Evolutionary conservation across 2,888 invertebrate species (phyloP).

Genomic region (Pecten maximus): DNA sequence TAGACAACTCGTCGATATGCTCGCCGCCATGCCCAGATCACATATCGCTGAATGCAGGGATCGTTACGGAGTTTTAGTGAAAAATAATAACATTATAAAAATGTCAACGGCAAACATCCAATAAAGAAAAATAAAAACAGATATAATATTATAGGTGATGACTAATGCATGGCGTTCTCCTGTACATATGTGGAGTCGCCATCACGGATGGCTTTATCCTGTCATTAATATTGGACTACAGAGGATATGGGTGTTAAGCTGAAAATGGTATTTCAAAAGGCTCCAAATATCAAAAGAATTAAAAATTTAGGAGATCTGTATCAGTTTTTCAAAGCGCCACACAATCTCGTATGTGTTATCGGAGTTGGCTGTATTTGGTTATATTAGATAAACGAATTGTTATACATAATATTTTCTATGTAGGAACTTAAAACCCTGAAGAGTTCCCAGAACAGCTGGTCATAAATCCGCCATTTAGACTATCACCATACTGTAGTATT

Average conservation of each 20-base stretch:
- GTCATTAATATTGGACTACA: neutral
- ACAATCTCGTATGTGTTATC: neutral
- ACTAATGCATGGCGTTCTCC: neutral
- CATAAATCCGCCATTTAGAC: neutral
- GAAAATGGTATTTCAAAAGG: slow-evolving; percentile 20
- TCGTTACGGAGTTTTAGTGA: slow-evolving; percentile 4
- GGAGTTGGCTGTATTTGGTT: neutral
- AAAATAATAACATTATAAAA: slow-evolving; percentile 35
- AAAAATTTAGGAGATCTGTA: neutral
- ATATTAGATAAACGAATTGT: neutral
- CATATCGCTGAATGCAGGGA: neutral
- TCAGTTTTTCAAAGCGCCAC: neutral
- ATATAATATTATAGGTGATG: slow-evolving; percentile 9
- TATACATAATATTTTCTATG: neutral
- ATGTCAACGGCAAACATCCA: slow-evolving; percentile 18
- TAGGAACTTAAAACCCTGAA: neutral
- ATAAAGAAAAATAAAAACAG: slow-evolving; percentile 1
- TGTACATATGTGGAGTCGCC: neutral
- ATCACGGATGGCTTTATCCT: neutral
- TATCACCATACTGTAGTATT: neutral
- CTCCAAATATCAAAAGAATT: neutral
- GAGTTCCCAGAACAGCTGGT: neutral
- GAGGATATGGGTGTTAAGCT: slow-evolving; percentile 1
- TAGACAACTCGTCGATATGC: neutral
- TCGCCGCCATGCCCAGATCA: neutral